Evolutionary conservation across 2,888 invertebrate genomes (phyloP).

Genomic region (Junonia oenone): DNA sequence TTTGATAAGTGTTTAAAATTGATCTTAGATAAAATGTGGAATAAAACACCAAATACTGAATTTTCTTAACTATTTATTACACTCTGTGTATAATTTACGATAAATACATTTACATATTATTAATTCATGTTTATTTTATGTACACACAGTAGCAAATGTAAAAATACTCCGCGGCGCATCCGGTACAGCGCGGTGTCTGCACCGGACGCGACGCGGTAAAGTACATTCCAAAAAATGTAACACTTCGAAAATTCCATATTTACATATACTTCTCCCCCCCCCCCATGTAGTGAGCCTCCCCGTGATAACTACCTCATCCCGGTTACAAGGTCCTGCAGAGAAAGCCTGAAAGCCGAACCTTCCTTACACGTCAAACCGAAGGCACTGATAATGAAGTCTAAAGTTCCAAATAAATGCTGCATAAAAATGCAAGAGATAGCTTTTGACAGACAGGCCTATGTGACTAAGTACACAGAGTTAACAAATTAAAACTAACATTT

Average conservation of each 20-base stretch:
- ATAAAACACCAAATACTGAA: constrained; percentile 36
- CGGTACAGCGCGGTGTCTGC: constrained; percentile 20
- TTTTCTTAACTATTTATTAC: constrained; percentile 75
- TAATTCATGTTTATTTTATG: constrained; percentile 59
- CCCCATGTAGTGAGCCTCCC: constrained; percentile 3
- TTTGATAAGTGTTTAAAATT: not conserved
- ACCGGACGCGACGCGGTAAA: constrained; percentile 35
- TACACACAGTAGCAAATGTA: constrained; percentile 76
- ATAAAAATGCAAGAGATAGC: constrained; percentile 6
- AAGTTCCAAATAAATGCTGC: constrained; percentile 29
- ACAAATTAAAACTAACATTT: not conserved
- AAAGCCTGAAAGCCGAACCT: constrained; percentile 1
- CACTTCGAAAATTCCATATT: constrained; percentile 59
- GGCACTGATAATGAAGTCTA: constrained; percentile 40
- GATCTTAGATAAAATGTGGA: not conserved
- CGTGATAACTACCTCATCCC: not conserved
- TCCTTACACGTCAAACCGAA: constrained; percentile 36
- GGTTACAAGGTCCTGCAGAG: not conserved
- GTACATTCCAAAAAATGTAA: constrained; percentile 48
- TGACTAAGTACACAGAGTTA: constrained; percentile 2
- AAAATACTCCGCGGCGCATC: constrained; percentile 39
- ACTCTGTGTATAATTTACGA: constrained; percentile 72
- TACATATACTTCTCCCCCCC: constrained; percentile 44
- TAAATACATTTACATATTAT: constrained; percentile 68
- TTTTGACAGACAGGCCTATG: not conserved